phyloP scores from a whole-genome alignment of 2,113 vertebrate genomes.

The Etheostoma cragini region DNA sequence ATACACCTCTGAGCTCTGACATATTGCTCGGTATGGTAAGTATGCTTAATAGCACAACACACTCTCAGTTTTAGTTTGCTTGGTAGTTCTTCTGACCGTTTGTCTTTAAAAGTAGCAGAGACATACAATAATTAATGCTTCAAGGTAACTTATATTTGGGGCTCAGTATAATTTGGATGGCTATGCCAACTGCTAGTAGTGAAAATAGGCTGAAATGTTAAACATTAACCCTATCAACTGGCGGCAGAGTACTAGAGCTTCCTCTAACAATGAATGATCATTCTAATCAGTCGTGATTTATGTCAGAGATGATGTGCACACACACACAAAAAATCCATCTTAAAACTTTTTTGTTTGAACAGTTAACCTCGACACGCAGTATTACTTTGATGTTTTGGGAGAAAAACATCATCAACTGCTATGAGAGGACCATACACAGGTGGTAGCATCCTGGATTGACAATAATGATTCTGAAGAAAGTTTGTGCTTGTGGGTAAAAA shows the following conservation, averaged over 20 bases:
- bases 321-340: conserved; percentile 2
- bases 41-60: background rate
- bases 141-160: conserved; percentile 8
- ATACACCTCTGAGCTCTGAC: conserved; percentile 17
- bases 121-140: background rate
- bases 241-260: conserved; percentile 35
- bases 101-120: background rate
- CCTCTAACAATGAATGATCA: conserved; percentile 48
- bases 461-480: conserved; percentile 76
- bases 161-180: conserved; percentile 9
- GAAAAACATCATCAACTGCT: conserved; percentile 19
- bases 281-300: conserved; percentile 32
- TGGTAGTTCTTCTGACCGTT: background rate
- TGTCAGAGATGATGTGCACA: conserved; percentile 5
- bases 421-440: background rate
- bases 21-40: background rate
- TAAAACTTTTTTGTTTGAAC: conserved; percentile 10
- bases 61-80: conserved; percentile 3
- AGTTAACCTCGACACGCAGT: conserved; percentile 8
- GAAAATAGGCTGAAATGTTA: conserved; percentile 59
- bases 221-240: conserved; percentile 58
- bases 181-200: conserved; percentile 35
- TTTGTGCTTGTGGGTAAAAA: conserved; percentile 49
- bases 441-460: conserved; percentile 62
- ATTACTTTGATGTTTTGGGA: conserved; percentile 20